Base-by-base conservation (phyloP, 2,797 vertebrate genomes). In the Bradypodion pumilum region DNA sequence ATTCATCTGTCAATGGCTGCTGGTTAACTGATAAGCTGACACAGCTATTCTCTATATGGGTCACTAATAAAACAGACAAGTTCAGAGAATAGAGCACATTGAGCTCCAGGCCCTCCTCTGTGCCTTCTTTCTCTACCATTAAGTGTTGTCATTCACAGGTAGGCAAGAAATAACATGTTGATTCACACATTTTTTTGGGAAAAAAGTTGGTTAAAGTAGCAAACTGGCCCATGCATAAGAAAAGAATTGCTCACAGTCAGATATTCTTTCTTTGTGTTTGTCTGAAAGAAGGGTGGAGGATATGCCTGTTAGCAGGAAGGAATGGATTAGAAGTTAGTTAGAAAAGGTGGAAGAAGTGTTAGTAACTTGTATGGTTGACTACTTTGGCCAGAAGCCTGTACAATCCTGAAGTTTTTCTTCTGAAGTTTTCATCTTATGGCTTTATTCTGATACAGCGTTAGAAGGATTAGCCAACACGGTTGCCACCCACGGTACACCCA, bases 1-100 rank as follows among this genome's bases (percentile, higher is more conserved):
- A 93, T 94, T 93, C 92, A 90, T 94, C 95, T 94, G 93, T 95
- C 93, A 80, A 92, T 93, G 89, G 0, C 15, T 90, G 87, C 89
- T 91, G 89, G 91, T 89, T 91, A 89, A 91, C 89, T 83, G 91
- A 93, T 93, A 90, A 92, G 91, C 94, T 95, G 94, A 93, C 92
- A 91, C 89, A 92, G 92, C 92, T 79, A 44, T 90, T 92, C 87
- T 27, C 82, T 93, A 63, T 59, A 88, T 89, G 96, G 96, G 95
- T 96, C 96, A 95, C 92, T 89, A 92, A 85, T 88, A 92, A 88
- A 95, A 95, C 93, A 95, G 95, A 93, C 91, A 91, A 93, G 91
- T 94, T 94, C 93, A 95, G 68, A 92, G 93, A 90, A 93, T 83
- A 90, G 87, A 89, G 93, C 93, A 93, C 91, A 86, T 90, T 95